Evolutionary conservation across 2,113 vertebrate species (phyloP).

Genomic region (Circaetus cinerascens): DNA sequence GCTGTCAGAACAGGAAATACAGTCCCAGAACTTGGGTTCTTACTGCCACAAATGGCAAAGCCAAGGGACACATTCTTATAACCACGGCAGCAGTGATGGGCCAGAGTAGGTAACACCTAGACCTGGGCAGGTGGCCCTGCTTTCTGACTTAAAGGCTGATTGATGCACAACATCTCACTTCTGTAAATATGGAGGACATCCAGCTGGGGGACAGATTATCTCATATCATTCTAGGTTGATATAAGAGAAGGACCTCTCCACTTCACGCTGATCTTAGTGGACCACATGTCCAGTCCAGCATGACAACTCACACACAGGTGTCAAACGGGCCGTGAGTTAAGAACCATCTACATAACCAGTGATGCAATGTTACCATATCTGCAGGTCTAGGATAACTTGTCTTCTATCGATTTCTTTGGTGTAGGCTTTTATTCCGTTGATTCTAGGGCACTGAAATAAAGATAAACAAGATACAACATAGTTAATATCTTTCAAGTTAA

Average conservation of each 20-base stretch:
- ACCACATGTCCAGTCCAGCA: background rate
- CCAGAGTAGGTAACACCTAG: background rate
- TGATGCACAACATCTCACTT: background rate
- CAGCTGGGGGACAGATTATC: background rate
- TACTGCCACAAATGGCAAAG: background rate
- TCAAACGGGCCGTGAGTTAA: background rate
- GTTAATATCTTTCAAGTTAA: background rate
- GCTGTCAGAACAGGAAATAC: background rate
- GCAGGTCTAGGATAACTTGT: constrained; percentile 88
- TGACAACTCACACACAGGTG: background rate
- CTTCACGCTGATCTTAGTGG: background rate
- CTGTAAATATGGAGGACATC: background rate
- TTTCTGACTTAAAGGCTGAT: background rate
- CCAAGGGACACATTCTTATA: background rate
- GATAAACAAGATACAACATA: background rate
- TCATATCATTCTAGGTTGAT: background rate
- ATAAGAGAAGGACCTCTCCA: background rate
- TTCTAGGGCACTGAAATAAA: constrained; percentile 82
- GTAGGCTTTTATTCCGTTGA: constrained; percentile 87
- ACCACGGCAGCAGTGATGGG: background rate
- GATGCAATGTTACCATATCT: constrained; percentile 79
- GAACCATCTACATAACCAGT: background rate
- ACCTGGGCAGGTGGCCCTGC: background rate
- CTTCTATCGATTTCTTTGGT: constrained; percentile 83
- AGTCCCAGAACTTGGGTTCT: background rate